These are phyloP conservation scores for Coccyzus lansbergi DNA, from an alignment of 2,797 vertebrate genomes.

Conservation along the genomic window DNA sequence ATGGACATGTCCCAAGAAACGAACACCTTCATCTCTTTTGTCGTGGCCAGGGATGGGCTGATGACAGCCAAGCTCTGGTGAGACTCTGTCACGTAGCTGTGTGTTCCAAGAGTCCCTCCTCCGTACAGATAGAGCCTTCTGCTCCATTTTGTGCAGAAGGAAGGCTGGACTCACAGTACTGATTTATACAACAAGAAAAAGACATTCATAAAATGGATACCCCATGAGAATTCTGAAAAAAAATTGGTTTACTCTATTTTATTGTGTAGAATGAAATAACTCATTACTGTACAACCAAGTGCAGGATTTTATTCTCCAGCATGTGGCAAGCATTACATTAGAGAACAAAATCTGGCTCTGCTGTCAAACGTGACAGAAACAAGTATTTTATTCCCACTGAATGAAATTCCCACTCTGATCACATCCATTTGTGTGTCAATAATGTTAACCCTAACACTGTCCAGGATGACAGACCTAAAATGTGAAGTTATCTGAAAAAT, in stretches of 20 bases:
- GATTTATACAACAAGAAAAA: constrained; percentile 47
- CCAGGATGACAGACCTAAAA: constrained; percentile 28
- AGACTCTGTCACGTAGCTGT: not conserved
- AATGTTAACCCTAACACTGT: constrained; percentile 13
- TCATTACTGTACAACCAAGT: constrained; percentile 41
- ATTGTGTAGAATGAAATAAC: constrained; percentile 46
- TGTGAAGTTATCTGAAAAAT: not conserved
- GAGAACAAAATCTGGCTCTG: constrained; percentile 46
- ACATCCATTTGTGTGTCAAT: constrained; percentile 48
- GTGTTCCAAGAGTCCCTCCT: not conserved
- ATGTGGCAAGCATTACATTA: constrained; percentile 55
- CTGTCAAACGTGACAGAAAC: constrained; percentile 69
- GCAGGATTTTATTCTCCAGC: constrained; percentile 37
- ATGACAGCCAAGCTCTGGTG: not conserved
- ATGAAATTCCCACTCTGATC: constrained; percentile 51
- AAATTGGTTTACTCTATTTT: constrained; percentile 8
- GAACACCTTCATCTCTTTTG: not conserved
- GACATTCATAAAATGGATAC: constrained; percentile 18
- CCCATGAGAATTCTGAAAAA: not conserved
- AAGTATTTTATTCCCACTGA: constrained; percentile 65
- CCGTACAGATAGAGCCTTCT: not conserved
- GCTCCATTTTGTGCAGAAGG: not conserved
- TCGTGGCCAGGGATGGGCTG: not conserved
- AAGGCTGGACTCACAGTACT: constrained; percentile 13
- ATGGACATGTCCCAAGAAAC: not conserved